These are phyloP conservation scores for Miltochrista miniata DNA, from an alignment of 2,888 invertebrate genomes.

Conservation along the genomic window DNA sequence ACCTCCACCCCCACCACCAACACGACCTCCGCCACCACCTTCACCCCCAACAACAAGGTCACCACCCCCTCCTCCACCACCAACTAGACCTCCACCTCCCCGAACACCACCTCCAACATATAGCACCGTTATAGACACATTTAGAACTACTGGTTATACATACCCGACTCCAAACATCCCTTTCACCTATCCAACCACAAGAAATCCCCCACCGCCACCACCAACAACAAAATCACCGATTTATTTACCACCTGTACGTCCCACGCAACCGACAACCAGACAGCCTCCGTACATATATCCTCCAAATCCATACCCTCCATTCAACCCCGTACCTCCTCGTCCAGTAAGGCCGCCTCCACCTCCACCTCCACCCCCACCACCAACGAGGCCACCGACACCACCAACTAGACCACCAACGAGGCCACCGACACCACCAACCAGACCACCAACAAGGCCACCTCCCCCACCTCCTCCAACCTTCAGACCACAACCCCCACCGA, in stretches of 20 bases:
- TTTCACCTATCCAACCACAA: constrained; percentile 15
- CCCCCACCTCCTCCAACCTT: constrained; percentile 14
- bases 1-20: constrained; percentile 21
- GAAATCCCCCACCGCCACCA: constrained; percentile 12
- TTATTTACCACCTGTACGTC: constrained; percentile 3
- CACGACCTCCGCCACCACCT: constrained; percentile 13
- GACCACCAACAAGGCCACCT: constrained; percentile 3
- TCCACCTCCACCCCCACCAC: constrained; percentile 14
- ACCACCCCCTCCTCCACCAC: constrained; percentile 7
- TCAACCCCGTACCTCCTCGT: constrained; percentile 28
- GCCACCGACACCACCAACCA: constrained; percentile 19
- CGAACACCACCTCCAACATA: constrained; percentile 29
- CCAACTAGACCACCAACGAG: constrained; percentile 13
- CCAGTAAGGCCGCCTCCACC: constrained; percentile 29
- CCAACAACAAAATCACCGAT: constrained; percentile 11
- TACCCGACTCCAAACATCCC: constrained; percentile 21
- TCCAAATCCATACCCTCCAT: constrained; percentile 15
- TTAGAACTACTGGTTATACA: constrained; percentile 34
- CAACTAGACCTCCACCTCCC: constrained; percentile 24
- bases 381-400: constrained; percentile 27
- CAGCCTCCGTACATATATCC: constrained; percentile 34
- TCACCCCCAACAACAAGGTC: constrained; percentile 18
- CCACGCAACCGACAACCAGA: constrained; percentile 16
- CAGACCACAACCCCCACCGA: constrained; percentile 29
- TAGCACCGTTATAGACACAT: constrained; percentile 18